Base-by-base conservation (phyloP, 2,113 vertebrate species). In the Dasypus novemcinctus region DNA sequence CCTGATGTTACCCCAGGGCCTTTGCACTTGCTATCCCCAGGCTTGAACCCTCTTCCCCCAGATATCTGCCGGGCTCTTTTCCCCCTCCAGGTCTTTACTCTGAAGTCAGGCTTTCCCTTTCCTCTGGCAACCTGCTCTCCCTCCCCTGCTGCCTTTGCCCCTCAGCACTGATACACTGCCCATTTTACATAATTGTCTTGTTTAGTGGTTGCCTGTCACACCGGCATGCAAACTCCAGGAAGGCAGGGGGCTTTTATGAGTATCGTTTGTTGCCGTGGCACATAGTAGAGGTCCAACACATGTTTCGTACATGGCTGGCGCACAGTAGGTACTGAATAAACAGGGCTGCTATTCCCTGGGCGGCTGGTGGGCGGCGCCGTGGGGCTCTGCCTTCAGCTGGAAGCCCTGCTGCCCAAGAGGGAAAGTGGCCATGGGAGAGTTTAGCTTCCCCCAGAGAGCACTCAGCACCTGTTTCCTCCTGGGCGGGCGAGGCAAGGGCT, bases 391-490 rank as follows among this genome's bases (percentile, higher is more conserved):
- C 25, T 74, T 75, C 14, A 14, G 18, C 57, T 52, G 79, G 91
- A 38, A 38, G 46, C 63, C 72, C 69, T 63, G 31, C 27, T n/a
- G 23, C 63, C 61, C 21, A 82, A 94, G 79, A 57, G 92, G 72
- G 94, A 91, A 90, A 88, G 93, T 82, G 85, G 52, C 57, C 52
- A 33, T 64, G 90, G 85, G 90, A 83, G 96, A 95, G 95, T 96
- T 20, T 59, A 90, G 46, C 90, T 90, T n/a, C 41, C 49, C 68
- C n/a, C 2, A 23, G 14, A 78, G 81, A 86, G 68, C 52, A 20
- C 90, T 82, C 23, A 75, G 83, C 97, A 97, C 93, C 96, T 97
- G 97, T 95, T 97, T 97, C 97, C 97, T 97, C 76, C 10, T 2
- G 29, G 78, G 76, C 8, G 13, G 83, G 95, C 7, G 5, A 64